phyloP scores from a whole-genome alignment of 2,797 vertebrate species.

The Typhlichthys eigenmanni region DNA sequence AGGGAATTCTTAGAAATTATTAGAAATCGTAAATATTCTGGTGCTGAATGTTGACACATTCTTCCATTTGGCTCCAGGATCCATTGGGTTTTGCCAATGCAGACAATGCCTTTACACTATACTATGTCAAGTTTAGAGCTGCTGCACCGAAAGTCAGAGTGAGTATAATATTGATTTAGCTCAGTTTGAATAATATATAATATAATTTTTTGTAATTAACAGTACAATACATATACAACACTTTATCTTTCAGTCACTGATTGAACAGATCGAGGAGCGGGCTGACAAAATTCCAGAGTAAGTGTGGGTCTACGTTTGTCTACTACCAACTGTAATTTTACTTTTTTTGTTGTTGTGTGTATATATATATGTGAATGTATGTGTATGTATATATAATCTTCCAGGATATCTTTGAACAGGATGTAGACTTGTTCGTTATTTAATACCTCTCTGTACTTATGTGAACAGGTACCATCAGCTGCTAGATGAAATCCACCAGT shows the following conservation, averaged over 20 bases:
- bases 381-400: no score
- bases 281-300: conserved; percentile 93
- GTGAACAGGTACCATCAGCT: conserved; percentile 88
- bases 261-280: conserved; percentile 94
- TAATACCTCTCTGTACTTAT: neutral
- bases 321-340: neutral
- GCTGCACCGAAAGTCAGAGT: conserved; percentile 97
- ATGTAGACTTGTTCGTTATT: neutral
- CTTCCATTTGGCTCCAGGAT: conserved; percentile 74
- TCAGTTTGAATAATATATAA: neutral
- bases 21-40: neutral
- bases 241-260: conserved; percentile 82
- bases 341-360: neutral
- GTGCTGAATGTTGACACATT: neutral
- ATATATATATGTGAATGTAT: no score
- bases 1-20: neutral
- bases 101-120: conserved; percentile 96
- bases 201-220: neutral
- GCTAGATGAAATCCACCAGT: conserved; percentile 92
- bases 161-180: conserved; percentile 64
- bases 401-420: no score
- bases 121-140: conserved; percentile 96
- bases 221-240: neutral
- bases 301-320: conserved; percentile 62
- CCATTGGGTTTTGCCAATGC: conserved; percentile 85